A percentile compares a stretch with the other conserved stretches of the same genome.
Evolutionary conservation across 2,797 vertebrate genomes (phyloP).

Genomic region (Myiothlypis chrysogaster): DNA sequence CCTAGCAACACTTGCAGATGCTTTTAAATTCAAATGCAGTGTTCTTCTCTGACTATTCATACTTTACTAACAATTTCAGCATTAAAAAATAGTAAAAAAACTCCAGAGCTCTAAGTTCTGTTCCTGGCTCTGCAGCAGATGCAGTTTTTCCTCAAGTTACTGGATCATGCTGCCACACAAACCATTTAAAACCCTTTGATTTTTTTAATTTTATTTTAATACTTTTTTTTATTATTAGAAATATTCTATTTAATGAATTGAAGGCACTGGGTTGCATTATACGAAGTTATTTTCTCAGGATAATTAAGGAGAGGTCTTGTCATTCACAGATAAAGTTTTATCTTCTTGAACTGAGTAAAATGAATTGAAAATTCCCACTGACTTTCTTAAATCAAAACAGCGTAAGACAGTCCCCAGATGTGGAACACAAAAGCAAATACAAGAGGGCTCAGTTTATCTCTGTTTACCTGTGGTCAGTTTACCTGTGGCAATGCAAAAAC

Average conservation of each 20-base stretch:
- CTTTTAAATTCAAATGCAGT: not conserved
- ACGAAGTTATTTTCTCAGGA: not conserved
- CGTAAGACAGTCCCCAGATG: not conserved
- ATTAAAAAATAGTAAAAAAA: not conserved
- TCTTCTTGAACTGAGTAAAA: not conserved
- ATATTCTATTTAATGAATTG: not conserved
- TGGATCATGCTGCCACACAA: not conserved
- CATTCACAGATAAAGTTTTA: not conserved
- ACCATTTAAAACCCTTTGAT: not conserved
- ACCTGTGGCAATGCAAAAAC: not conserved
- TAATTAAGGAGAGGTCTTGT: not conserved
- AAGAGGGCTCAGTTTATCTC: not conserved
- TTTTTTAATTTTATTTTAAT: not conserved
- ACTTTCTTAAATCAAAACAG: not conserved
- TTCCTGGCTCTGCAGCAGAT: not conserved
- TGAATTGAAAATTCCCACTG: not conserved
- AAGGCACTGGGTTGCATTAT: not conserved
- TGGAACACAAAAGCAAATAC: not conserved
- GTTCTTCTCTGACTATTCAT: not conserved
- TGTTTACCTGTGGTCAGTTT: not conserved
- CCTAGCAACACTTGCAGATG: not conserved
- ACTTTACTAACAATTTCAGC: not conserved
- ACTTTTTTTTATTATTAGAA: not conserved
- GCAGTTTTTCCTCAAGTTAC: not conserved
- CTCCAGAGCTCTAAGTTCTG: not conserved